Conservation (phyloP, 2,888 invertebrate species). For the Cephonodes hylas region DNA sequence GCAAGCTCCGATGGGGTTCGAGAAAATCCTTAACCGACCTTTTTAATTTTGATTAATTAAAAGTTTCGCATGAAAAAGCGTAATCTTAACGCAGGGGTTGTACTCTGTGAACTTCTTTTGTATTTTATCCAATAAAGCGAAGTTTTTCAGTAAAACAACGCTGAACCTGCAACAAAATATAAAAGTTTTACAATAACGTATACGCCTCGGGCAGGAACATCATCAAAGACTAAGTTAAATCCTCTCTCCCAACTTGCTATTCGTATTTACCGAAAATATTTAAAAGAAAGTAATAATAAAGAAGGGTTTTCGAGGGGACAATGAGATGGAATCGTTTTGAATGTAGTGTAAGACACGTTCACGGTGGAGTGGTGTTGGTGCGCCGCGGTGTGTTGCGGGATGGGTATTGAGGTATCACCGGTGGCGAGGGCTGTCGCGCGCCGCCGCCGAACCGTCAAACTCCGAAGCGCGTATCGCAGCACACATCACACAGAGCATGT, state of each 20-base stretch:
- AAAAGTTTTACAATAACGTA: conserved; percentile 78
- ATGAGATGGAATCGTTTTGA: background rate
- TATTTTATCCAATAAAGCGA: conserved; percentile 72
- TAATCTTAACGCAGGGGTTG: conserved; percentile 72
- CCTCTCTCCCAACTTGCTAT: conserved; percentile 56
- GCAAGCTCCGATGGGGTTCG: conserved; percentile 8
- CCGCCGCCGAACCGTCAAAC: background rate
- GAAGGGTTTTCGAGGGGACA: conserved; percentile 36
- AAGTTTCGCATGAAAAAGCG: conserved; percentile 70
- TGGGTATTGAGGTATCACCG: background rate
- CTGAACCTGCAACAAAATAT: conserved; percentile 75
- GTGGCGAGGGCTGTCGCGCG: background rate
- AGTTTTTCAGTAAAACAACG: conserved; percentile 77
- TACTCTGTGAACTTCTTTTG: conserved; percentile 72
- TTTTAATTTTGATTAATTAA: conserved; percentile 77
- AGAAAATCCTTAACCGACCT: conserved; percentile 40
- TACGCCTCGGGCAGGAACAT: conserved; percentile 69
- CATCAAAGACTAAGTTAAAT: conserved; percentile 64
- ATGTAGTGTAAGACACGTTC: background rate
- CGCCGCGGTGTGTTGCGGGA: background rate
- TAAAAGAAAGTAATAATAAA: conserved; percentile 42
- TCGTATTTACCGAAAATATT: conserved; percentile 46
- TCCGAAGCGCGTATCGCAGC: conserved; percentile 21
- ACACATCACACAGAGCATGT: conserved; percentile 45
- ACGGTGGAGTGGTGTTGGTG: background rate